Base-by-base conservation (phyloP, 2,113 vertebrate species). In the Paracanthobrama guichenoti region DNA sequence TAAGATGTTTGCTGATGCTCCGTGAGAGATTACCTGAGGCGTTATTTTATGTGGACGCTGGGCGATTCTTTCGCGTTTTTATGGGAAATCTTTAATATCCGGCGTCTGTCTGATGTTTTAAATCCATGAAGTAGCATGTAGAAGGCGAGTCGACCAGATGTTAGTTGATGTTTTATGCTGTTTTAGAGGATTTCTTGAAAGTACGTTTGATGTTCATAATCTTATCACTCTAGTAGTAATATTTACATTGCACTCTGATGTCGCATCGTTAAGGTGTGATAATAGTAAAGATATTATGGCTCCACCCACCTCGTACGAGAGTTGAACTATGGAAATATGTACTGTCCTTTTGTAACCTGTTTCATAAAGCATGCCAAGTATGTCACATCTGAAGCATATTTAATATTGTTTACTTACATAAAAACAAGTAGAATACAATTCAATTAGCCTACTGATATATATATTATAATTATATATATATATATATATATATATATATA, bases 1-100 rank as follows among this genome's bases (percentile, higher is more conserved):
- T 95, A 88, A 93, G 93, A 44, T 55, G 11, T 26, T 16, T 60
- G 35, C 42, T 66, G 59, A 31, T 79, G 24, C 22, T 39, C 6
- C 6, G 0, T 12, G 31, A 46, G 39, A 64, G 28, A 6, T 28
- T 35, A 67, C 57, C 35, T 14, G 55, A 18, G 55, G 62, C 26
- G 60, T 66, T 64, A 2, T 67, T 64, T 48, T 48, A 22, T 24
- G 12, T 28, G 8, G 39, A 28, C 4, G 42, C 2, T 14, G 3
- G 18, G 39, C 24, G 14, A 1, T 28, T 66, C 3, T 80, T 28
- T 24, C 1, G 12, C 7, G n/a, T 26, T 62, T 18, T 62, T 4
- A 46, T 10, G 14, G 13, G 10, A 22, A 1, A 48, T 22, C 5
- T 26, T 48, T 48, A 79, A 66, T 18, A 64, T 79, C 59, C 59